Evolutionary conservation across 2,888 invertebrate genomes (phyloP).

Genomic region (Leuctra nigra): DNA sequence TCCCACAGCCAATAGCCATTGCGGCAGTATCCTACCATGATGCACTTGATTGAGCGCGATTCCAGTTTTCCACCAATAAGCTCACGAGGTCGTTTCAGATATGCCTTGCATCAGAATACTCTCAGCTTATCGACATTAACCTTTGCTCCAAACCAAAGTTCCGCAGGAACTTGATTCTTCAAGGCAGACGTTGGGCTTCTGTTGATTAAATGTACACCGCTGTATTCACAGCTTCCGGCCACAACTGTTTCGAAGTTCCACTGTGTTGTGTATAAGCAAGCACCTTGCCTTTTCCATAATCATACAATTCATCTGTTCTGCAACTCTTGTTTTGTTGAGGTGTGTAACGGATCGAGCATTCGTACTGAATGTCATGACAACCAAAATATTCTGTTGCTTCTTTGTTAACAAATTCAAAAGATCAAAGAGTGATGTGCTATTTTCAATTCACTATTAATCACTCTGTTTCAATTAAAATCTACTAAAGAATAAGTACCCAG

Average conservation of each 20-base stretch:
- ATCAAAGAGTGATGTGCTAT: too few species aligned
- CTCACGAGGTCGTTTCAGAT: too few species aligned
- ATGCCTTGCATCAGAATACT: too few species aligned
- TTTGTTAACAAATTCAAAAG: too few species aligned
- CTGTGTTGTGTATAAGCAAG: too few species aligned
- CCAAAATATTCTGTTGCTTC: too few species aligned
- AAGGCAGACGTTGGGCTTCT: background rate
- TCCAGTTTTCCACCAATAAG: too few species aligned
- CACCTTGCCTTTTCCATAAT: slow-evolving; percentile 1
- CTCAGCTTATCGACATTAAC: too few species aligned
- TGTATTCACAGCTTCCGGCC: background rate
- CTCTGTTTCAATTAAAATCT: too few species aligned
- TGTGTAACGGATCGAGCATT: background rate
- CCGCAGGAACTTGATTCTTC: slow-evolving; percentile 11
- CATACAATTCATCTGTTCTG: background rate
- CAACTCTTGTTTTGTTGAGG: background rate
- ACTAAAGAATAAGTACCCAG: too few species aligned
- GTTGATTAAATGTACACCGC: slow-evolving; percentile 10
- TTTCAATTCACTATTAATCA: too few species aligned
- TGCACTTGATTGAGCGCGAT: background rate
- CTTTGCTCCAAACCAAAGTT: slow-evolving; percentile 14
- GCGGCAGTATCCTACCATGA: slow-evolving; percentile 4
- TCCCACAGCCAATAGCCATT: slow-evolving; percentile 12
- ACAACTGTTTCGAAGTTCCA: background rate
- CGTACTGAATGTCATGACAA: too few species aligned